phyloP scores from a whole-genome alignment of 2,113 vertebrate species.

The Triplophysa tibetana region DNA sequence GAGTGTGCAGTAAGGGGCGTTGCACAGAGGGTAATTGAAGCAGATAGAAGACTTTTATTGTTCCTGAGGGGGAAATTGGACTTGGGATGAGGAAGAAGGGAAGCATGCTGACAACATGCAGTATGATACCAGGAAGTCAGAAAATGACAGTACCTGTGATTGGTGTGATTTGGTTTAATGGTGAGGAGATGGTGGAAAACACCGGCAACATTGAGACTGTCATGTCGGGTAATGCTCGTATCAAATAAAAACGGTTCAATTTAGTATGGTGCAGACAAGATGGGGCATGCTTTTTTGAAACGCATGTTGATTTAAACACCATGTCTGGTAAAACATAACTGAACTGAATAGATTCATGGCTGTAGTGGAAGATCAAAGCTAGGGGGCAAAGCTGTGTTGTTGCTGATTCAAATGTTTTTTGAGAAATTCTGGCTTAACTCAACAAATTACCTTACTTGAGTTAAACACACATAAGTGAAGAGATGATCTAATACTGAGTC shows the following conservation, averaged over 20 bases:
- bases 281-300: not conserved
- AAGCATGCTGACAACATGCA: not conserved
- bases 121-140: not conserved
- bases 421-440: not conserved
- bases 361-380: not conserved
- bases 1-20: slow-evolving; percentile 63
- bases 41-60: slow-evolving; percentile 75
- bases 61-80: slow-evolving; percentile 68
- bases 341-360: not conserved
- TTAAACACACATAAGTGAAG: not conserved
- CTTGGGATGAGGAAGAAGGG: slow-evolving; percentile 43
- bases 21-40: slow-evolving; percentile 73
- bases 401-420: not conserved
- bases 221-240: not conserved
- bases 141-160: not conserved
- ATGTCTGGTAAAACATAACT: slow-evolving; percentile 1
- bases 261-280: not conserved
- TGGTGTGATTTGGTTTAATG: not conserved
- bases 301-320: no score
- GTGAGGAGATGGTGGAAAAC: not conserved
- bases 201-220: not conserved
- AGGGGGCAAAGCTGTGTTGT: not conserved
- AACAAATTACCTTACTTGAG: not conserved
- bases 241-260: no score
- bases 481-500: slow-evolving; percentile 8